Evolutionary conservation across 2,113 vertebrate species (phyloP).

Genomic region (Nymphicus hollandicus): DNA sequence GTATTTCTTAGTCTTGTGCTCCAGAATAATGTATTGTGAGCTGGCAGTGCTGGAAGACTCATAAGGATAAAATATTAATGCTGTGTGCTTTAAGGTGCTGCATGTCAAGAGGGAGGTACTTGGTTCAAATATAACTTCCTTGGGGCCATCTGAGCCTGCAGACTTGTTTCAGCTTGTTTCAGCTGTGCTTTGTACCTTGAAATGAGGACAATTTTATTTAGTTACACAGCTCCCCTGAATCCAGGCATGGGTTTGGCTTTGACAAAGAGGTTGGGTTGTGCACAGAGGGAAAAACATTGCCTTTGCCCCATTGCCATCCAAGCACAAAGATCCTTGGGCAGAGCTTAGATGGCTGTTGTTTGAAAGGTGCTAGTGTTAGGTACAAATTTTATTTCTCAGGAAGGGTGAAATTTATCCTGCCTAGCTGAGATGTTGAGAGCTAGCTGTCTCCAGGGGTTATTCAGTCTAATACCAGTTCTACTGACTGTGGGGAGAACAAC

Average conservation of each 20-base stretch:
- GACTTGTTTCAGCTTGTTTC: neutral
- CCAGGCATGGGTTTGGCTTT: neutral
- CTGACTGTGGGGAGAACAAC: neutral
- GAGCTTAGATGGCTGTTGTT: neutral
- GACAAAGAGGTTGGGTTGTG: neutral
- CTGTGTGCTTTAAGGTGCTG: neutral
- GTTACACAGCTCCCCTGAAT: neutral
- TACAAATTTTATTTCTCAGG: neutral
- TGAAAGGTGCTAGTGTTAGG: neutral
- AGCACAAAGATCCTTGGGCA: neutral
- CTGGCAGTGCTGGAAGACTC: neutral
- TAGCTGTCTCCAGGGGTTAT: neutral
- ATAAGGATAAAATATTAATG: neutral
- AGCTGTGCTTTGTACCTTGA: neutral
- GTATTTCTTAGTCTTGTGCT: neutral
- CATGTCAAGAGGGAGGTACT: neutral
- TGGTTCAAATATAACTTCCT: neutral
- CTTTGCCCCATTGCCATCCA: neutral
- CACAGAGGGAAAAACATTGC: neutral
- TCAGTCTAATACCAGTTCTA: neutral
- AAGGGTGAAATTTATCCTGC: neutral
- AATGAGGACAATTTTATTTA: neutral
- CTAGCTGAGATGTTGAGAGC: neutral
- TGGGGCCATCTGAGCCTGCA: neutral
- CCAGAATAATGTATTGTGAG: neutral